These are phyloP conservation scores for Epizoanthus ramosus DNA, from an alignment of 92 coral and sea anemone genomes.

Conservation along the genomic window DNA sequence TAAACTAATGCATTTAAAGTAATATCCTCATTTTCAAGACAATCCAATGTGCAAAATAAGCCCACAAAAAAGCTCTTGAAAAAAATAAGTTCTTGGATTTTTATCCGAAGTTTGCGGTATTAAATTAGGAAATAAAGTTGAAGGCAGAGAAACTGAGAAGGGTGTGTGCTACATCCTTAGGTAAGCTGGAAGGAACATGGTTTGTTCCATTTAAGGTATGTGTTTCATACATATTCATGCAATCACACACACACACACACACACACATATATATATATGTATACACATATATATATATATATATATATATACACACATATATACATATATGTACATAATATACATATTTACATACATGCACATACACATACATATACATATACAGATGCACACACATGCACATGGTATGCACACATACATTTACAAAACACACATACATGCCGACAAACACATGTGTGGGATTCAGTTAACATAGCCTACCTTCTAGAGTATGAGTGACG, in stretches of 20 bases:
- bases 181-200: too few species aligned
- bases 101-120: too few species aligned
- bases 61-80: too few species aligned
- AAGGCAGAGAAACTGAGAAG: too few species aligned
- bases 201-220: too few species aligned
- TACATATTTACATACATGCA: neutral
- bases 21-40: too few species aligned
- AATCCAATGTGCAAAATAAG: too few species aligned
- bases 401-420: neutral
- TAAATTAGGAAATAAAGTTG: too few species aligned
- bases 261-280: neutral
- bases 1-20: too few species aligned
- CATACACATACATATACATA: neutral
- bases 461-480: constrained; percentile 32
- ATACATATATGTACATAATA: neutral
- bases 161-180: too few species aligned
- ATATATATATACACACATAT: neutral
- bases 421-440: neutral
- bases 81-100: too few species aligned
- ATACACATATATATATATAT: neutral
- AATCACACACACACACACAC: neutral
- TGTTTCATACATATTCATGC: too few species aligned
- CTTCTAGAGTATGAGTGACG: constrained; percentile 72
- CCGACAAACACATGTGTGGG: neutral
- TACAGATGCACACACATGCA: neutral